A percentile compares a stretch with the other conserved stretches of the same genome.
Conservation (phyloP, 1,140 invertebrate species). For the Ceratina calcarata region DNA sequence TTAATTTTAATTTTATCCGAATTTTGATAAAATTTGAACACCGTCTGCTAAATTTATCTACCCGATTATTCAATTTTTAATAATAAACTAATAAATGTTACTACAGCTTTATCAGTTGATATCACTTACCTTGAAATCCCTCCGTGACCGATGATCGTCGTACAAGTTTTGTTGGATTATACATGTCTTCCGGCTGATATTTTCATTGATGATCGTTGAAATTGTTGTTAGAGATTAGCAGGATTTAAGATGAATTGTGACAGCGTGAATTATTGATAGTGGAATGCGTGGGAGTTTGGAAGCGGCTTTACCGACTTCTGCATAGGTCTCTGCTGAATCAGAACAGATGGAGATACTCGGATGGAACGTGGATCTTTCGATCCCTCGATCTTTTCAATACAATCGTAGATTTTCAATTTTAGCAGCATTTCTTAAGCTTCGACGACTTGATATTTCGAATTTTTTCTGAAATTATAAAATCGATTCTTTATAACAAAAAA, state of each 20-base stretch:
- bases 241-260: not conserved
- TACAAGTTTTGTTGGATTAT: not conserved
- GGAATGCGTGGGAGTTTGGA: not conserved
- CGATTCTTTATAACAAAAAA: not conserved
- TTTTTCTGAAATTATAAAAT: not conserved
- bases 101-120: not conserved
- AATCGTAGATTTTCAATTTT: not conserved
- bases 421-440: too few relatives aligned
- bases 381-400: not conserved
- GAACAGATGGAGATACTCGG: conserved; percentile 30
- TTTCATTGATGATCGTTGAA: not conserved
- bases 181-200: not conserved
- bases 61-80: too few relatives aligned
- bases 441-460: not conserved
- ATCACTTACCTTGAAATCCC: conserved; percentile 9
- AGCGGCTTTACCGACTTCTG: conserved; percentile 33
- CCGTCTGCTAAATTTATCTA: too few relatives aligned
- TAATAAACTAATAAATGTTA: not conserved
- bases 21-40: too few relatives aligned
- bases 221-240: not conserved
- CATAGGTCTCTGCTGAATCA: not conserved
- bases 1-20: too few relatives aligned
- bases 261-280: not conserved
- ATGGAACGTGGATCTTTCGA: not conserved
- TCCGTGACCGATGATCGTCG: conserved; percentile 13